A percentile compares a stretch with the other conserved stretches of the same genome.
Evolutionary conservation across 1,140 invertebrate species (phyloP).

Genomic region (Semibalanus balanoides): DNA sequence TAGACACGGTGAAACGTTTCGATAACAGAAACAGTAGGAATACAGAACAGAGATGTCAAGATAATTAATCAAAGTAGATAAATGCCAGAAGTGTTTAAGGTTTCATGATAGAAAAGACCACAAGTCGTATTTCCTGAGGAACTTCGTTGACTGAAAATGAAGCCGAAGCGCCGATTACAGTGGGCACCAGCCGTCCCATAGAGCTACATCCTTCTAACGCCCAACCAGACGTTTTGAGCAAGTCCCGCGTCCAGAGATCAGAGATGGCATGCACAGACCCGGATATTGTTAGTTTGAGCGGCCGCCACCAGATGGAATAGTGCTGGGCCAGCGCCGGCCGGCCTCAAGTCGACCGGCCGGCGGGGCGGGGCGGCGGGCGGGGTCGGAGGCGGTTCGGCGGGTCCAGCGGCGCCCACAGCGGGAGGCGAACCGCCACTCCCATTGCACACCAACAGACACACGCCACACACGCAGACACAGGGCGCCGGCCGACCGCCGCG

Average conservation of each 20-base stretch:
- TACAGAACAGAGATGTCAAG: no score
- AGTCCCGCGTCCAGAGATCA: background rate
- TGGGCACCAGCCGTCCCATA: background rate
- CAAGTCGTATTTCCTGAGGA: background rate
- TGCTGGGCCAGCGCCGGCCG: no score
- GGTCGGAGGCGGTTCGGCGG: no score
- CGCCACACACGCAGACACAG: background rate
- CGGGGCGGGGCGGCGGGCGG: no score
- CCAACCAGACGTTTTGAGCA: background rate
- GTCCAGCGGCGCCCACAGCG: background rate
- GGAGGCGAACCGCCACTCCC: background rate
- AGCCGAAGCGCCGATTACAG: background rate
- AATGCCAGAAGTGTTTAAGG: no score
- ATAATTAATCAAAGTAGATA: no score
- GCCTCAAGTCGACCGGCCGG: no score
- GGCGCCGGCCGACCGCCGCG: background rate
- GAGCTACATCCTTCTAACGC: background rate
- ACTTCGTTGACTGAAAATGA: background rate
- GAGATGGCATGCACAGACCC: slow-evolving; percentile 1
- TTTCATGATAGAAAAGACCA: no score
- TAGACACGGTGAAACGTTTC: background rate
- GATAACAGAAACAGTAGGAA: no score
- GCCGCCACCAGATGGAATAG: background rate
- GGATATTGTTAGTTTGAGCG: background rate
- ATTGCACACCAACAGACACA: background rate